Base-by-base conservation (phyloP, 2,888 invertebrate species). In the Embidobia sp. region DNA sequence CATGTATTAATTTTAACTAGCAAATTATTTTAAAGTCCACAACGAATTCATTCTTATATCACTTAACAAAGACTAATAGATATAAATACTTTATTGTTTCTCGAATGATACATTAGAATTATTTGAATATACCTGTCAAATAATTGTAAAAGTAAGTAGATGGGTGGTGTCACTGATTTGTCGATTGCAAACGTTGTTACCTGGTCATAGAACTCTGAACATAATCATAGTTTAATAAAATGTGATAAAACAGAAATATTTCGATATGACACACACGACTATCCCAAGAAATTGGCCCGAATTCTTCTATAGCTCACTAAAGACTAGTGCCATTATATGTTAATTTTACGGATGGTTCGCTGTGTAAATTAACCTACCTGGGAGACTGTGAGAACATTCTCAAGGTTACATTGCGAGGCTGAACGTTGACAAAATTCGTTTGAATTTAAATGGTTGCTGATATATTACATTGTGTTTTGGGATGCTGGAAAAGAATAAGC, bases 261-360 rank as follows among this genome's bases (percentile, higher is more conserved):
- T 1, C 35, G 22, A 37, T 33, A 69, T 75, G 67, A 61, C 57
- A 42, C 57, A 51, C 22, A 42, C 51, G 63, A 49, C 37, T 51
- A 64, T 37, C 3, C 49, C 16, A 42, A 59, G 59, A 66, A 66
- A 40, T 74, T 74, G 73, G 57, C 26, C 55, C 66, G 57, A 79
- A 55, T 64, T 61, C 69, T 76, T 63, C 42, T 46, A 72, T 74
- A 55, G 63, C 42, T 55, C 35, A 57, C 77, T 74, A 74, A 79
- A 78, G 80, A 74, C 77, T 81, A 80, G 80, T 79, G 82, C 81
- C 82, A 82, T 85, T 85, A 83, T 85, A 85, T 85, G 84, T 81
- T 84, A 84, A 85, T 84, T 82, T 82, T 78, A 81, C 81, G 82
- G 81, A 83, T 82, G 80, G 78, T 64, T 77, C 79, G 72, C 78